Percentiles rank a stretch among this genome's conserved stretches.
Conservation (phyloP, 2,113 vertebrate genomes). For the Oncorhynchus masou region DNA sequence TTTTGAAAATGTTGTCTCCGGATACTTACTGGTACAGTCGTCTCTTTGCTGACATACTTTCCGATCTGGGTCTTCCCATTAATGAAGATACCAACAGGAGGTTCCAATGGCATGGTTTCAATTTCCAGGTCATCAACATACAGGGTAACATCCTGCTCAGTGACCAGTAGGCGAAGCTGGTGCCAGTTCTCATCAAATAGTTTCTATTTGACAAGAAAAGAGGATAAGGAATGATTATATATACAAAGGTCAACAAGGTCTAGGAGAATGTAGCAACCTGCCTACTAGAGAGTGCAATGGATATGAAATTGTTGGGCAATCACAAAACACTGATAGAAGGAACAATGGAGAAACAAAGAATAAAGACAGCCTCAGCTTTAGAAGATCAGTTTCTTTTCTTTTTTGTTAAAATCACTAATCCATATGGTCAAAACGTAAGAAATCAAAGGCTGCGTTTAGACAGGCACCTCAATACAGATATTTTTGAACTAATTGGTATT, state of each 20-base stretch:
- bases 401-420: conserved; percentile 14
- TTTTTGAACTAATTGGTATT: no score
- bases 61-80: conserved; percentile 94
- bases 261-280: background rate
- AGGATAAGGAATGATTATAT: background rate
- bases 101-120: conserved; percentile 80
- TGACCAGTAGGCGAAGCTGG: conserved; percentile 90
- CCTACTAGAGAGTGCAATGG: background rate
- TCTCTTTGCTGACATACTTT: conserved; percentile 92
- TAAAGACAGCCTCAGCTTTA: background rate
- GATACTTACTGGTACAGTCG: conserved; percentile 87
- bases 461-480: no score
- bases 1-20: background rate
- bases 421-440: background rate
- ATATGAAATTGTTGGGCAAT: background rate
- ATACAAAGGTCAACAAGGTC: no score
- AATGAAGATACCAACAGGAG: conserved; percentile 91
- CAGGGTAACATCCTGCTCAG: conserved; percentile 87
- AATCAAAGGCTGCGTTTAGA: background rate
- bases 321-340: background rate
- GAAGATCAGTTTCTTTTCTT: background rate
- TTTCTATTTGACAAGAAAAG: conserved; percentile 53
- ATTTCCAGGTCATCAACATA: conserved; percentile 89
- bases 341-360: background rate
- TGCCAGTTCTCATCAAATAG: conserved; percentile 96